Evolutionary conservation across 2,113 vertebrate genomes (phyloP).

Genomic region (Halcyon senegalensis): DNA sequence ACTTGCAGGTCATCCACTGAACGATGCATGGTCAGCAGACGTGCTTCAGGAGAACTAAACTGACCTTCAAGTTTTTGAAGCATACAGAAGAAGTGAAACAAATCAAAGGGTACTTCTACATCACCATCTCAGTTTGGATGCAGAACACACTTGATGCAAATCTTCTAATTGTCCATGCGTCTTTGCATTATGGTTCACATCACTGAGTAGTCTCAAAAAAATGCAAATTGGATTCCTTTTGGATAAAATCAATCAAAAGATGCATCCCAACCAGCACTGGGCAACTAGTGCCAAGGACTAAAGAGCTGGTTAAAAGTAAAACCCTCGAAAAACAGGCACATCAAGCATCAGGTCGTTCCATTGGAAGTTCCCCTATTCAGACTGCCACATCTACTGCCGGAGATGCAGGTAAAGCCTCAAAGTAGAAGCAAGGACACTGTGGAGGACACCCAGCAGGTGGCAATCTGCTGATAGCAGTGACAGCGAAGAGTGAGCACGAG

Average conservation of each 20-base stretch:
- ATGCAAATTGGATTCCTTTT: background rate
- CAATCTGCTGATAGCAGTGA: background rate
- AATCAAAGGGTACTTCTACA: background rate
- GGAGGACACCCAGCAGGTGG: constrained; percentile 18
- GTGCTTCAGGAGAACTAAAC: background rate
- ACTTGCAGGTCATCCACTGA: background rate
- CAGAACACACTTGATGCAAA: background rate
- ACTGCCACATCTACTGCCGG: background rate
- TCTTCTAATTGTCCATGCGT: background rate
- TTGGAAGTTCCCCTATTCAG: background rate
- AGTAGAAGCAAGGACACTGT: background rate
- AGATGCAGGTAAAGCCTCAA: background rate
- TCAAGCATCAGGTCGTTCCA: background rate
- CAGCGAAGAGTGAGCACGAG: background rate
- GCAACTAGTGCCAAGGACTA: background rate
- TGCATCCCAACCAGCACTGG: background rate
- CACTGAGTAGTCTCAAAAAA: background rate
- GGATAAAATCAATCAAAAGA: background rate
- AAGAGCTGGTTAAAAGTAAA: background rate
- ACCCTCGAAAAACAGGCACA: rapidly evolving
- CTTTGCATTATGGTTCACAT: background rate
- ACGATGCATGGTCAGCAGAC: background rate
- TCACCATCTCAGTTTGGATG: background rate
- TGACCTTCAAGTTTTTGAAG: background rate
- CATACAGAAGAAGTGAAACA: background rate